These are phyloP conservation scores for Blastomussa wellsi DNA, from an alignment of 92 coral and sea anemone genomes.

Conservation along the genomic window DNA sequence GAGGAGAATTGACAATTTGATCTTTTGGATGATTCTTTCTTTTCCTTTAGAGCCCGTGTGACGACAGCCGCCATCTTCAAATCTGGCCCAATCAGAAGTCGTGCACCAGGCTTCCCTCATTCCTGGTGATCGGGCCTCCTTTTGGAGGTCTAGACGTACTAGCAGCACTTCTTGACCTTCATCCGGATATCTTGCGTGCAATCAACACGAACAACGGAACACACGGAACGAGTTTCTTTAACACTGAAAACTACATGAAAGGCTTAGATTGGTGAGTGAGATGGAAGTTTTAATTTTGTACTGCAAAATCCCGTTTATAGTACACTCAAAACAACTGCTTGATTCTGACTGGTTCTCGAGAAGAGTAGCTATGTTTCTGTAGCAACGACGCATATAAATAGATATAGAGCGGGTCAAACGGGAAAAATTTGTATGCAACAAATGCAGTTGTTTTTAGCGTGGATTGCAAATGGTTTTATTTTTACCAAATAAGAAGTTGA, in stretches of 20 bases:
- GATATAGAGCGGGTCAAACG: neutral
- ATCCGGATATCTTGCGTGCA: slow-evolving; percentile 74
- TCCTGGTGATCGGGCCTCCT: slow-evolving; percentile 93
- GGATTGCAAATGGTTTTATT: too few relatives aligned
- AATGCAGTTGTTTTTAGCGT: neutral
- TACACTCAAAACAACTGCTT: too few relatives aligned
- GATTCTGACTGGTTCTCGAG: too few relatives aligned
- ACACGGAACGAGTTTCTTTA: slow-evolving; percentile 79
- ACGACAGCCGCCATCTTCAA: slow-evolving; percentile 89
- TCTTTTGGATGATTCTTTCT: neutral
- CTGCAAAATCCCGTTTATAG: neutral
- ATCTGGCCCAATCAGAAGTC: slow-evolving; percentile 92
- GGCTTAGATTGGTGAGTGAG: slow-evolving; percentile 93
- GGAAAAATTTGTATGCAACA: neutral
- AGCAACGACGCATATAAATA: neutral
- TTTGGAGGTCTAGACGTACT: slow-evolving; percentile 91
- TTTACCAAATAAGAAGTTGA: too few relatives aligned
- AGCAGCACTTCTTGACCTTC: slow-evolving; percentile 70
- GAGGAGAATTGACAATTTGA: neutral
- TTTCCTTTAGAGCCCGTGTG: slow-evolving; percentile 84
- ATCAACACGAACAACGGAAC: slow-evolving; percentile 38
- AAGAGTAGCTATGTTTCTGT: neutral
- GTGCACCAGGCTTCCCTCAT: slow-evolving; percentile 88
- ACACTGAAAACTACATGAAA: slow-evolving; percentile 89
- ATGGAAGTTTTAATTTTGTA: neutral